Percentiles rank a stretch among this genome's conserved stretches.
Evolutionary conservation across 1,140 invertebrate genomes (phyloP).

Genomic region (Trachymyrmex cornetzi): DNA sequence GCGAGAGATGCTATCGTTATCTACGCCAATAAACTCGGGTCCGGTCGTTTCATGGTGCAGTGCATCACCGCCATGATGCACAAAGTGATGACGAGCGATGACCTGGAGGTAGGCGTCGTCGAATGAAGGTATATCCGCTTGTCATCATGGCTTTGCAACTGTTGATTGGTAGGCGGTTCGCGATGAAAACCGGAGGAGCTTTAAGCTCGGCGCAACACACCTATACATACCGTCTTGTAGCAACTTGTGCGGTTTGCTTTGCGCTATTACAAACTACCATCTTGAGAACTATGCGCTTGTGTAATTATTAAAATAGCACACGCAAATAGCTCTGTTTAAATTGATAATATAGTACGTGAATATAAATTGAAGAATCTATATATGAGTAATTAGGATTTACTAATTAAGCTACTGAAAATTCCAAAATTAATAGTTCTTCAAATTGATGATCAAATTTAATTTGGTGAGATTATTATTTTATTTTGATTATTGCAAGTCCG

Average conservation of each 20-base stretch:
- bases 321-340: neutral
- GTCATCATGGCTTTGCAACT: constrained; percentile 45
- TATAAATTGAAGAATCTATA: neutral
- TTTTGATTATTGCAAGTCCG: no score
- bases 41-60: constrained; percentile 75
- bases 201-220: constrained; percentile 32
- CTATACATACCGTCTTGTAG: neutral
- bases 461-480: no score
- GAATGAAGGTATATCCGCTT: constrained; percentile 56
- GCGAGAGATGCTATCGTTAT: constrained; percentile 83
- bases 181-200: constrained; percentile 46
- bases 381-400: neutral
- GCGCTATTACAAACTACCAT: constrained; percentile 8
- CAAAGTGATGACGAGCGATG: constrained; percentile 73
- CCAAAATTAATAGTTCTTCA: neutral
- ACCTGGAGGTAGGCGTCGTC: constrained; percentile 60
- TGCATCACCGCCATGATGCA: constrained; percentile 75
- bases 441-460: no score
- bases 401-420: neutral
- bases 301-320: neutral
- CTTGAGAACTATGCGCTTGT: neutral
- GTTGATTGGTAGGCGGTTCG: constrained; percentile 59
- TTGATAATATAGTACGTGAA: neutral
- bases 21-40: constrained; percentile 82
- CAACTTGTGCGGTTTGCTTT: neutral